Evolutionary conservation across 2,888 invertebrate genomes (phyloP).

Genomic region (Tetramorium bicarinatum): DNA sequence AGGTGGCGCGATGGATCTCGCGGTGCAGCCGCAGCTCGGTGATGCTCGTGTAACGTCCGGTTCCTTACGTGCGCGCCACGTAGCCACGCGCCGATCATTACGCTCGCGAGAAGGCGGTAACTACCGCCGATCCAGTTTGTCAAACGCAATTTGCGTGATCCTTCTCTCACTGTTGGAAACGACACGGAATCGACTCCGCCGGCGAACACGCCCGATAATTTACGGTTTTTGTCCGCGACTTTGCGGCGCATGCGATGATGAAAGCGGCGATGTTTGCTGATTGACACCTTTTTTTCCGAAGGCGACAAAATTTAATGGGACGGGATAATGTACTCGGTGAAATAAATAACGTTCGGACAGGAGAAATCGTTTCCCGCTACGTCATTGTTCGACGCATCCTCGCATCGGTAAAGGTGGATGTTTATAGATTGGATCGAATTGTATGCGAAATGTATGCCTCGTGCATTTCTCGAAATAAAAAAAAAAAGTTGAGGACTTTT

Average conservation of each 20-base stretch:
- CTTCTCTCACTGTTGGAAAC: conserved; percentile 21
- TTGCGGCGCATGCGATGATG: conserved; percentile 10
- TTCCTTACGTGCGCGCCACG: conserved; percentile 37
- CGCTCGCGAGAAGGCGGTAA: conserved; percentile 55
- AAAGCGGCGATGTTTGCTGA: neutral
- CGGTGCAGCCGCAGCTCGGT: neutral
- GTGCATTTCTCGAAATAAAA: conserved; percentile 12
- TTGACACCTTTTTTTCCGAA: neutral
- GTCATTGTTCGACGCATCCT: neutral
- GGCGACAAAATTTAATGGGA: neutral
- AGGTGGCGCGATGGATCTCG: neutral
- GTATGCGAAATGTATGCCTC: conserved; percentile 3
- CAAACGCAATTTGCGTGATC: conserved; percentile 70
- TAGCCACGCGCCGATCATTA: conserved; percentile 60
- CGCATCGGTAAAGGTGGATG: neutral
- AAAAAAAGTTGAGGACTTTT: conserved; percentile 42
- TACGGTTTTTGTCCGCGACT: conserved; percentile 23
- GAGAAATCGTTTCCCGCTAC: conserved; percentile 16
- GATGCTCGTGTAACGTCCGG: conserved; percentile 37
- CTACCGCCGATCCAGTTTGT: conserved; percentile 66
- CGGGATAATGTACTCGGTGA: neutral
- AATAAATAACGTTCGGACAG: conserved; percentile 6
- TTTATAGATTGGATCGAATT: conserved; percentile 18
- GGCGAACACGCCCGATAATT: conserved; percentile 28
- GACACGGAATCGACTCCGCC: conserved; percentile 23